Percentiles rank a stretch among this genome's conserved stretches.
These are phyloP conservation scores for Galaxea fascicularis DNA, from an alignment of 92 coral and sea anemone genomes.

Conservation along the genomic window DNA sequence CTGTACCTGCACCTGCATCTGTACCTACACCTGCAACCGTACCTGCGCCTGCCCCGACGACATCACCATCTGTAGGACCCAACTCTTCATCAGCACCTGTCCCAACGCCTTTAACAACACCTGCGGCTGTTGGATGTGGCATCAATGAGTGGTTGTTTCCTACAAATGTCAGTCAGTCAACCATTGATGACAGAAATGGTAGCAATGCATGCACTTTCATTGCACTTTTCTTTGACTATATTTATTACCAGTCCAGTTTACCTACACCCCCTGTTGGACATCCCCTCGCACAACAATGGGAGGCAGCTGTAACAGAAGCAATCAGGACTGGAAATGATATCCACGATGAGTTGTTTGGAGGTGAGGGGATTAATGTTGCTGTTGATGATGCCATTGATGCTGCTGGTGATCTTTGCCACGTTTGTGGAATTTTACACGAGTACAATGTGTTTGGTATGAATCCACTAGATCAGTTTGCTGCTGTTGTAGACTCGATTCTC, in stretches of 20 bases:
- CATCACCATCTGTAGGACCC: neutral
- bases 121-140: neutral
- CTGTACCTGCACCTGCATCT: too few relatives aligned
- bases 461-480: neutral
- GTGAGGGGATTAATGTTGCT: conserved; percentile 37
- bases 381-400: conserved; percentile 49
- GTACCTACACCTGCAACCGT: too few relatives aligned
- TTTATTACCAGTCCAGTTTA: conserved; percentile 1
- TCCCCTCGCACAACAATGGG: conserved; percentile 3
- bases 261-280: conserved; percentile 1
- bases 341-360: conserved; percentile 49
- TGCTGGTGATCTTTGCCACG: conserved; percentile 52
- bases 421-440: conserved; percentile 1
- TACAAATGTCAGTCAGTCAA: conserved; percentile 44
- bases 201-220: conserved; percentile 73
- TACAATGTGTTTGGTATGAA: conserved; percentile 12
- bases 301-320: conserved; percentile 30
- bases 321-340: conserved; percentile 52
- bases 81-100: neutral
- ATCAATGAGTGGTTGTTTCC: conserved; percentile 54
- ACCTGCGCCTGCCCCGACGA: too few relatives aligned
- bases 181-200: conserved; percentile 42
- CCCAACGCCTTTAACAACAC: neutral
- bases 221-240: conserved; percentile 50
- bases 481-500: neutral